A percentile compares a stretch with the other conserved stretches of the same genome.
phyloP scores from a whole-genome alignment of 1,140 invertebrate species.

The Drosophila triauraria region DNA sequence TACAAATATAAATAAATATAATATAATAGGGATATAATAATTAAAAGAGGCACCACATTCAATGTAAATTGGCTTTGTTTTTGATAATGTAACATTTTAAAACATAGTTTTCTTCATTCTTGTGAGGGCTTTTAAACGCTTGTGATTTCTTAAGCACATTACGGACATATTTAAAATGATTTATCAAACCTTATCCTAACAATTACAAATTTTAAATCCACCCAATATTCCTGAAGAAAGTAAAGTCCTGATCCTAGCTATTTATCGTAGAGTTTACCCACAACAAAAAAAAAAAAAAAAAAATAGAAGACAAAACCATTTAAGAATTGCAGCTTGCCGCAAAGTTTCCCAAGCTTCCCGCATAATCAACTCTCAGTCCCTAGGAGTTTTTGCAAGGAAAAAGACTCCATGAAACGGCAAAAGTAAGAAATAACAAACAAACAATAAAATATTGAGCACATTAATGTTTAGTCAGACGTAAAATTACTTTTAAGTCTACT shows the following conservation, averaged over 20 bases:
- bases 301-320: constrained; percentile 20
- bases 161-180: not conserved
- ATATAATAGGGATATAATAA: too few relatives aligned
- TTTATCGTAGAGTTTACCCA: constrained; percentile 35
- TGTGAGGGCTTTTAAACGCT: too few relatives aligned
- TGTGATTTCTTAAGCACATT: not conserved
- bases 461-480: constrained; percentile 85
- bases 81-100: too few relatives aligned
- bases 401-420: constrained; percentile 58
- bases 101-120: too few relatives aligned
- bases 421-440: constrained; percentile 74
- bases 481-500: constrained; percentile 85
- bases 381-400: constrained; percentile 29
- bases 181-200: not conserved
- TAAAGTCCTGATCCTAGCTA: constrained; percentile 21
- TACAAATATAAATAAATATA: too few relatives aligned
- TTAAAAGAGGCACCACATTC: too few relatives aligned
- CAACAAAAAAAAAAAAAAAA: not conserved
- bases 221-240: not conserved
- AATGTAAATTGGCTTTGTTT: too few relatives aligned
- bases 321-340: constrained; percentile 45
- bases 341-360: constrained; percentile 57
- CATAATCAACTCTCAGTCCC: constrained; percentile 68
- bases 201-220: not conserved
- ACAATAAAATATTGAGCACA: constrained; percentile 85